These are phyloP conservation scores for Alosa sapidissima DNA, from an alignment of 2,797 vertebrate species.

Conservation along the genomic window DNA sequence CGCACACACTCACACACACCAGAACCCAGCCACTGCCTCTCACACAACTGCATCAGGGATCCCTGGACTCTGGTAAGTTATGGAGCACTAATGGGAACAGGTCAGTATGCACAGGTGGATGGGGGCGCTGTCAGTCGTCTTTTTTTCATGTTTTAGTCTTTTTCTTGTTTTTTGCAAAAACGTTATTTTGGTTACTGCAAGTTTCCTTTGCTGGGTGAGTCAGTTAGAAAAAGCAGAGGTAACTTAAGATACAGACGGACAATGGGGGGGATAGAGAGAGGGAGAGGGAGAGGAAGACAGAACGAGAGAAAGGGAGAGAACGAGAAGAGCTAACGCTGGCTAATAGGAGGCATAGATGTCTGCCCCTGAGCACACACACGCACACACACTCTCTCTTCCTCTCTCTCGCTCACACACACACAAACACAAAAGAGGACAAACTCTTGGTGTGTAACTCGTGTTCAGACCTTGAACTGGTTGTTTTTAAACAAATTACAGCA, in stretches of 20 bases:
- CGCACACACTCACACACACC: background rate
- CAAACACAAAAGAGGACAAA: background rate
- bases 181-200: slow-evolving; percentile 8
- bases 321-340: background rate
- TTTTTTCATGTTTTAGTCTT: background rate
- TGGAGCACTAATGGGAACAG: background rate
- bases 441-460: background rate
- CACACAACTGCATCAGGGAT: background rate
- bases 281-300: background rate
- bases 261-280: background rate
- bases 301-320: background rate
- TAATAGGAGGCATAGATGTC: background rate
- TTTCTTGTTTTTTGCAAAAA: background rate
- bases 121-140: background rate
- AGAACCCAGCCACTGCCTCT: background rate
- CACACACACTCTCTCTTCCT: background rate
- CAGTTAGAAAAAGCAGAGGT: slow-evolving; percentile 8
- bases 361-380: too few relatives aligned
- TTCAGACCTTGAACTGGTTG: background rate
- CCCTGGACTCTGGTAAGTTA: background rate
- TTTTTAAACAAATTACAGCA: background rate
- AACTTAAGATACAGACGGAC: background rate
- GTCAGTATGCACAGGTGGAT: background rate
- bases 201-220: background rate
- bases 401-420: background rate